phyloP scores from a whole-genome alignment of 2,888 invertebrate species.

The Stictocephala bisonia region DNA sequence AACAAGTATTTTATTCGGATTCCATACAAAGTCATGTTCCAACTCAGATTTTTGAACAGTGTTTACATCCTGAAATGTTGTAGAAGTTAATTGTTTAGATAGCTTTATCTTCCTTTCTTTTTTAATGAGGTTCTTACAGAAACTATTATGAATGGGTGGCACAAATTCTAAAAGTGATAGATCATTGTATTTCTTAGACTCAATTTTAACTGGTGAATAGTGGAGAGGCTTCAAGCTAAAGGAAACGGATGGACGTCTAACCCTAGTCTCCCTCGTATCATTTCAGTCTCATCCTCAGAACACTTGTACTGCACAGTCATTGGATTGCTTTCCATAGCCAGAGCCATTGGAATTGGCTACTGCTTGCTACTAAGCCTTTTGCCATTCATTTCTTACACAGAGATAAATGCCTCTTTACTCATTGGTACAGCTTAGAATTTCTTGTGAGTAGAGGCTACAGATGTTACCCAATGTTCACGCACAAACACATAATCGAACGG shows the following conservation, averaged over 20 bases:
- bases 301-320: neutral
- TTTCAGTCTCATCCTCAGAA: neutral
- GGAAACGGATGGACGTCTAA: neutral
- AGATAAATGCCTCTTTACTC: too few relatives aligned
- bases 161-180: too few relatives aligned
- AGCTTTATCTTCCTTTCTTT: too few relatives aligned
- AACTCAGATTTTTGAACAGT: too few relatives aligned
- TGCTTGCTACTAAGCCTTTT: neutral
- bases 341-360: neutral
- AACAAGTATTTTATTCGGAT: too few relatives aligned
- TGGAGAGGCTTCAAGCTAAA: neutral
- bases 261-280: neutral
- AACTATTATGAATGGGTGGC: too few relatives aligned
- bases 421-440: neutral
- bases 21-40: too few relatives aligned
- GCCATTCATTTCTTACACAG: too few relatives aligned
- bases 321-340: neutral
- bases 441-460: neutral
- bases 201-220: neutral
- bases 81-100: too few relatives aligned
- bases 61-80: too few relatives aligned
- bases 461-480: neutral
- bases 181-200: neutral
- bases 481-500: neutral
- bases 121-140: too few relatives aligned